Evolutionary conservation across 2,888 invertebrate genomes (phyloP).

Genomic region (Megaustenia siamemsis): DNA sequence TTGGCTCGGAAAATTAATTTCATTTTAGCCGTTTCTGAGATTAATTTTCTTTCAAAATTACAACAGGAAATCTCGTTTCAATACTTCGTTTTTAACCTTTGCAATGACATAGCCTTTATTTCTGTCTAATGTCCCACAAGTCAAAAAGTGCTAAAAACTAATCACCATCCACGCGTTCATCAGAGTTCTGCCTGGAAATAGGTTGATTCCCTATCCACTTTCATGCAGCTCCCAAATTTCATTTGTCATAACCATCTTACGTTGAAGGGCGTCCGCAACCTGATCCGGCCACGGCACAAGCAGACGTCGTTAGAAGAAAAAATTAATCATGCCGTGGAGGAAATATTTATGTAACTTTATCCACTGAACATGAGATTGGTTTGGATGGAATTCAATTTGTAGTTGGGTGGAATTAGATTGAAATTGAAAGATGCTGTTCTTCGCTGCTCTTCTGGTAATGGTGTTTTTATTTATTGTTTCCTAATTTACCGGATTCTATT

Average conservation of each 20-base stretch:
- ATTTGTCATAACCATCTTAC: conserved; percentile 23
- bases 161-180: not conserved
- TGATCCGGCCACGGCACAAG: not conserved
- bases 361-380: not conserved
- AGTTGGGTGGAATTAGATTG: conserved; percentile 28
- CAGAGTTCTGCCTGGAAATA: not conserved
- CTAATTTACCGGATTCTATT: not conserved
- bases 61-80: too few species aligned
- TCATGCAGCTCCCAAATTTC: conserved; percentile 17
- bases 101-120: too few species aligned
- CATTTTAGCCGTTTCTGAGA: too few species aligned
- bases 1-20: too few species aligned
- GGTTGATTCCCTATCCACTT: conserved; percentile 25
- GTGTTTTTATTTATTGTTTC: not conserved
- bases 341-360: conserved; percentile 39
- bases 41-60: too few species aligned
- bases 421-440: conserved; percentile 18
- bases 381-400: not conserved
- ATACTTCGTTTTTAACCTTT: too few species aligned
- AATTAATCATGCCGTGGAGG: conserved; percentile 26
- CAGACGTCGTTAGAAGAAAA: conserved; percentile 20
- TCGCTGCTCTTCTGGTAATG: not conserved
- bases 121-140: not conserved
- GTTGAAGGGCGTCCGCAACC: conserved; percentile 3
- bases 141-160: not conserved